phyloP scores from a whole-genome alignment of 2,797 vertebrate genomes.

The Anguilla marmorata region DNA sequence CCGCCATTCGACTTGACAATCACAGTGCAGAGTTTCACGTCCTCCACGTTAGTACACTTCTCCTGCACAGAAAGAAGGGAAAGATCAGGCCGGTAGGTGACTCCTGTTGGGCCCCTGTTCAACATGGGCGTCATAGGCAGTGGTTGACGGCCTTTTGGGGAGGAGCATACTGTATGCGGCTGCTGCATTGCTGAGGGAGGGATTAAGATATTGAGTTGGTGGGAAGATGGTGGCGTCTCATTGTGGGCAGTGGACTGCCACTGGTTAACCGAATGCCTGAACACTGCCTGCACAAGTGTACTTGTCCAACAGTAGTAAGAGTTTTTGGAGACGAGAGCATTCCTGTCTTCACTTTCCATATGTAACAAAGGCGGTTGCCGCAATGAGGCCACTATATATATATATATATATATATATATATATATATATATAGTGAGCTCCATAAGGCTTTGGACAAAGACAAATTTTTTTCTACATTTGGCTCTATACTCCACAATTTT shows the following conservation, averaged over 20 bases:
- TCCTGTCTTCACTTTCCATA: too few relatives aligned
- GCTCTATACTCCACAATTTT: too few relatives aligned
- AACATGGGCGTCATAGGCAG: background rate
- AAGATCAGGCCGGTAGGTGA: background rate
- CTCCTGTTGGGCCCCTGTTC: background rate
- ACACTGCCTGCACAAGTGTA: background rate
- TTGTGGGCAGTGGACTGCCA: background rate
- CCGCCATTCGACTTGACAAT: constrained; percentile 96
- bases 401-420: too few relatives aligned
- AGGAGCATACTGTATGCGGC: background rate
- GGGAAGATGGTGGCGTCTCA: background rate
- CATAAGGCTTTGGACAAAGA: too few relatives aligned
- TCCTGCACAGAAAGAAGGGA: constrained; percentile 71
- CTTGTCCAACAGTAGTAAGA: too few relatives aligned
- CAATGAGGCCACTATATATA: background rate
- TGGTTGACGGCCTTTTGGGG: background rate
- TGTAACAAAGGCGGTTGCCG: background rate
- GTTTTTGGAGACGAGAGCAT: too few relatives aligned
- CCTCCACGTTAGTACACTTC: constrained; percentile 96
- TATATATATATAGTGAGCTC: too few relatives aligned
- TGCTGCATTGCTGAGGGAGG: background rate
- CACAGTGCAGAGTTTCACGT: constrained; percentile 93
- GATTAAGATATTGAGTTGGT: background rate
- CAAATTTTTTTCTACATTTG: too few relatives aligned
- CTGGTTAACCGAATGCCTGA: background rate